Conservation (phyloP, 1,140 invertebrate species). For the Nephila pilipes region DNA sequence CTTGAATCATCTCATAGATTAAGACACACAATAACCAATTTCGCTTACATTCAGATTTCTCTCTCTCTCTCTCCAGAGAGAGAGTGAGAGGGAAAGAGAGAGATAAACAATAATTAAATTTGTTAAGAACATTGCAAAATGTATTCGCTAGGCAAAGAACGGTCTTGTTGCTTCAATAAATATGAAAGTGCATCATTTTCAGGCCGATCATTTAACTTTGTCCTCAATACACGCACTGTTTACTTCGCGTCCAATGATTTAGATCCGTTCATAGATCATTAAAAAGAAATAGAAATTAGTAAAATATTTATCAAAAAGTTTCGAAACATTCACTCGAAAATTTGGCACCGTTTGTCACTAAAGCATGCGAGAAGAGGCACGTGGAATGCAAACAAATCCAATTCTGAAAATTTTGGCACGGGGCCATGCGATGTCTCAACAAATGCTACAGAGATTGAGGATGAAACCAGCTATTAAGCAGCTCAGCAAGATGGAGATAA, state of each 20-base stretch:
- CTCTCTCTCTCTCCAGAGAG: too few relatives aligned
- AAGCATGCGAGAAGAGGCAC: not conserved
- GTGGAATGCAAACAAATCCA: constrained; percentile 1
- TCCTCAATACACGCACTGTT: not conserved
- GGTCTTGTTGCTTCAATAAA: too few relatives aligned
- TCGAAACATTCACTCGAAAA: not conserved
- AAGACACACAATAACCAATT: too few relatives aligned
- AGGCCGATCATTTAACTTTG: not conserved
- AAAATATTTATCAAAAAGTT: not conserved
- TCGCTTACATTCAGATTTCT: too few relatives aligned
- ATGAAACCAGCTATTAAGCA: constrained; percentile 32
- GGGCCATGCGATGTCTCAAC: not conserved
- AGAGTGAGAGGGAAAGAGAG: too few relatives aligned
- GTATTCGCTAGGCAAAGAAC: too few relatives aligned
- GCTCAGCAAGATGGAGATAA: not conserved
- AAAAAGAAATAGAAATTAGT: not conserved
- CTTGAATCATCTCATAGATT: too few relatives aligned
- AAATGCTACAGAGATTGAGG: not conserved
- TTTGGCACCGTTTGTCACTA: not conserved
- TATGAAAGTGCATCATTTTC: not conserved
- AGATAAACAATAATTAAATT: too few relatives aligned
- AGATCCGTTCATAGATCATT: not conserved
- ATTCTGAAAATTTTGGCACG: not conserved
- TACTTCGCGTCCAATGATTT: not conserved
- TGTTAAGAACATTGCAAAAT: too few relatives aligned